These are phyloP conservation scores for Strigamia maritima DNA, from an alignment of 2,888 invertebrate species.

Conservation along the genomic window DNA sequence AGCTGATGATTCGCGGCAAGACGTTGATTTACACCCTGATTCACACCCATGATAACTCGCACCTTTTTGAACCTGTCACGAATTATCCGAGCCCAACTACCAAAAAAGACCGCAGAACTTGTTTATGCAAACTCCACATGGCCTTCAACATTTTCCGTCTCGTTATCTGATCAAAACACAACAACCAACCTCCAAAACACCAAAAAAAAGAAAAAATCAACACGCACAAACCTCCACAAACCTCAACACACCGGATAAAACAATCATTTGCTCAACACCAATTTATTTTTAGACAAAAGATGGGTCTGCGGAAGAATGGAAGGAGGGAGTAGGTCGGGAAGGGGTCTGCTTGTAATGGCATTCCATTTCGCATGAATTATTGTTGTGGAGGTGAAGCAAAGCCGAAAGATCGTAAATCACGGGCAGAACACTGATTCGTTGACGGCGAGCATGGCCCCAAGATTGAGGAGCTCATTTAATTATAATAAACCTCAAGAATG, in stretches of 20 bases:
- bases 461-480: slow-evolving; percentile 24
- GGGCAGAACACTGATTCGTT: slow-evolving; percentile 8
- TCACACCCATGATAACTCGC: slow-evolving; percentile 29
- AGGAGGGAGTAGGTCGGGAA: neutral
- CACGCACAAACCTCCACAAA: neutral
- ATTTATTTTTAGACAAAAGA: slow-evolving; percentile 3
- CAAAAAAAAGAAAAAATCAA: neutral
- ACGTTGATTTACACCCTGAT: slow-evolving; percentile 8
- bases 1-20: slow-evolving; percentile 1
- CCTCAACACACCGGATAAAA: neutral
- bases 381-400: slow-evolving; percentile 29
- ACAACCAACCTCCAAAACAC: neutral
- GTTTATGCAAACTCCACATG: neutral
- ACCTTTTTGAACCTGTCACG: slow-evolving; percentile 27
- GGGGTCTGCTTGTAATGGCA: slow-evolving; percentile 17
- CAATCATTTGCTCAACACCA: neutral
- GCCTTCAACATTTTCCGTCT: neutral
- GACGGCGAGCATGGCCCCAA: slow-evolving; percentile 21
- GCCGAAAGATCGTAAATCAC: slow-evolving; percentile 29
- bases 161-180: slow-evolving; percentile 2
- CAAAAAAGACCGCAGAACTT: slow-evolving; percentile 8
- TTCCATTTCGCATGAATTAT: slow-evolving; percentile 27
- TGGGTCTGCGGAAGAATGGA: neutral
- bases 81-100: slow-evolving; percentile 9
- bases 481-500: slow-evolving; percentile 29